Percentiles rank a stretch among this genome's conserved stretches.
Evolutionary conservation across 2,113 vertebrate species (phyloP).

Genomic region (Hystrix cristata): DNA sequence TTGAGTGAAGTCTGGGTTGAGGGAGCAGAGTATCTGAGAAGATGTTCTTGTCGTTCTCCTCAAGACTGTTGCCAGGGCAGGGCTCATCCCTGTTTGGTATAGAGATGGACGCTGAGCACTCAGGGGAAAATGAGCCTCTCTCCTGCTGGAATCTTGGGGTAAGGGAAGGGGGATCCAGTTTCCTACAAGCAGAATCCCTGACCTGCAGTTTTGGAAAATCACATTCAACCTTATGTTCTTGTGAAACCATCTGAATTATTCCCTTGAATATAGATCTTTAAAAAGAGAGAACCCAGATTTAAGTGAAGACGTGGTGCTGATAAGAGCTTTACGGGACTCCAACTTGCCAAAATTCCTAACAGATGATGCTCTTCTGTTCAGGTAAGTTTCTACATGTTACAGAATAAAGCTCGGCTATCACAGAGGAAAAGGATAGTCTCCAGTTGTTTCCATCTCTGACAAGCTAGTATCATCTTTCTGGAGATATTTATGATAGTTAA

Average conservation of each 20-base stretch:
- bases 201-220: neutral
- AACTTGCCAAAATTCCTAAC: conserved; percentile 94
- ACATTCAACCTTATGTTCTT: neutral
- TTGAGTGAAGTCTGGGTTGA: neutral
- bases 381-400: conserved; percentile 78
- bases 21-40: neutral
- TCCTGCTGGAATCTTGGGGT: neutral
- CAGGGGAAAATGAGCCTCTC: neutral
- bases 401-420: neutral
- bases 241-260: neutral
- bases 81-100: neutral
- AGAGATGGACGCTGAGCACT: accelerated
- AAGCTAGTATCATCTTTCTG: conserved; percentile 18
- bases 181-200: neutral
- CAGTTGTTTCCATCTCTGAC: neutral
- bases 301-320: conserved; percentile 93
- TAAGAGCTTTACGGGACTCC: conserved; percentile 93
- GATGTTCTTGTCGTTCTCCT: neutral
- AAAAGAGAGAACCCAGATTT: conserved; percentile 92
- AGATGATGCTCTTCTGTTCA: conserved; percentile 91
- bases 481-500: neutral
- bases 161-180: accelerated
- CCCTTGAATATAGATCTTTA: conserved; percentile 88
- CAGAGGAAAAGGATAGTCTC: neutral
- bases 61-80: neutral